phyloP scores from a whole-genome alignment of 35 echinoderm and acorn worm genomes.

The Strongylocentrotus purpuratus region DNA sequence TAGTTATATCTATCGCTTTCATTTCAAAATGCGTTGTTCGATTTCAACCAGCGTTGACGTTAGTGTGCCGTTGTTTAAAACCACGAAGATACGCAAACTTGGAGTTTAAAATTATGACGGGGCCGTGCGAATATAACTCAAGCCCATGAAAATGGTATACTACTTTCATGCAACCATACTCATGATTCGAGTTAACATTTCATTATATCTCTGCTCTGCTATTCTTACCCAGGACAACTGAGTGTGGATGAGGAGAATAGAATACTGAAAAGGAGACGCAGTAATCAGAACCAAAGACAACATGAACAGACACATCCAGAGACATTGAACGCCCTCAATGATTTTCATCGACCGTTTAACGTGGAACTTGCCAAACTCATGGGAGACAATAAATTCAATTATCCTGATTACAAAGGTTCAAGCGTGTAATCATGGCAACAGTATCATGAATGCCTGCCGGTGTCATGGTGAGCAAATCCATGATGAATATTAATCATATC shows the following conservation, averaged over 20 bases:
- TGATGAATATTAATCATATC: too few species aligned
- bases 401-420: background rate
- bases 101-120: too few species aligned
- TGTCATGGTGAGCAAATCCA: too few species aligned
- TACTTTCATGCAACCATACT: background rate
- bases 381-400: slow-evolving; percentile 32
- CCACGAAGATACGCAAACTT: too few species aligned
- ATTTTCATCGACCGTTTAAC: slow-evolving; percentile 47
- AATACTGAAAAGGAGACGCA: background rate
- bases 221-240: background rate
- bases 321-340: slow-evolving; percentile 22
- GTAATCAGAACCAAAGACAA: background rate
- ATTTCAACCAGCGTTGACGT: too few species aligned
- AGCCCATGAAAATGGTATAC: too few species aligned
- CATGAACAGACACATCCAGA: background rate
- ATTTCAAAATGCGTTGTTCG: too few species aligned
- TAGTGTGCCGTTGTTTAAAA: too few species aligned
- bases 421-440: background rate
- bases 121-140: too few species aligned
- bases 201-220: too few species aligned
- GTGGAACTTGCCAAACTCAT: slow-evolving; percentile 27
- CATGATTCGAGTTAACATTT: background rate
- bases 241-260: background rate
- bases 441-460: too few species aligned
- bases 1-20: too few species aligned